These are phyloP conservation scores for Bostrychus sinensis DNA, from an alignment of 2,113 vertebrate genomes.

Conservation along the genomic window DNA sequence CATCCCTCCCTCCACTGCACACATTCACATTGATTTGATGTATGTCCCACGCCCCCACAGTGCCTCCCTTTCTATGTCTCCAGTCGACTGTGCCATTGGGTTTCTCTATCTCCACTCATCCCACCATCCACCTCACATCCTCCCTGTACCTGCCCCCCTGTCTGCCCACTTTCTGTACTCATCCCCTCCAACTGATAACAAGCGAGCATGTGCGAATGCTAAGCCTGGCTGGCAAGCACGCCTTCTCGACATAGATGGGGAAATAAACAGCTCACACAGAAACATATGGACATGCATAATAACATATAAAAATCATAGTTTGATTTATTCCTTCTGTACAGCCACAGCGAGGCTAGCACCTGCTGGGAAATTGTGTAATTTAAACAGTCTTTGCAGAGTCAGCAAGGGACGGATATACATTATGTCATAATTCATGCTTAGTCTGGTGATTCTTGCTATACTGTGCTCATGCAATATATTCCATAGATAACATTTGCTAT, in stretches of 20 bases:
- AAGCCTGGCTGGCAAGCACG: constrained; percentile 29
- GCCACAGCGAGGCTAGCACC: no score
- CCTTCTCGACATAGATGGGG: constrained; percentile 24
- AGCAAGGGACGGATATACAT: constrained; percentile 58
- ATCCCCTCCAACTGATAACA: constrained; percentile 56
- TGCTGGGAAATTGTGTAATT: constrained; percentile 38
- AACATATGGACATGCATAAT: not conserved
- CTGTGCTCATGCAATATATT: constrained; percentile 30
- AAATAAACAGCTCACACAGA: constrained; percentile 2
- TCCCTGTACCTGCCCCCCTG: not conserved
- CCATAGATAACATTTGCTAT: constrained; percentile 19
- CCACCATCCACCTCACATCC: constrained; percentile 17
- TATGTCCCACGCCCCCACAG: constrained; percentile 17
- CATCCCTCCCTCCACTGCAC: not conserved
- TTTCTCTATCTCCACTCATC: constrained; percentile 35
- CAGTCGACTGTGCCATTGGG: constrained; percentile 17
- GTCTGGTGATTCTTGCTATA: constrained; percentile 25
- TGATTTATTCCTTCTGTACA: constrained; percentile 48
- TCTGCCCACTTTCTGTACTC: constrained; percentile 49
- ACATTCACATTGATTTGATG: not conserved
- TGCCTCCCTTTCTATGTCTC: constrained; percentile 39
- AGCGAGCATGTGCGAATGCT: constrained; percentile 36
- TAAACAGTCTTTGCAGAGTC: constrained; percentile 44
- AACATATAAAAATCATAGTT: not conserved
- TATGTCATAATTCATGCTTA: constrained; percentile 47